These are phyloP conservation scores for Labeo catla DNA, from an alignment of 2,113 vertebrate species.

Conservation along the genomic window DNA sequence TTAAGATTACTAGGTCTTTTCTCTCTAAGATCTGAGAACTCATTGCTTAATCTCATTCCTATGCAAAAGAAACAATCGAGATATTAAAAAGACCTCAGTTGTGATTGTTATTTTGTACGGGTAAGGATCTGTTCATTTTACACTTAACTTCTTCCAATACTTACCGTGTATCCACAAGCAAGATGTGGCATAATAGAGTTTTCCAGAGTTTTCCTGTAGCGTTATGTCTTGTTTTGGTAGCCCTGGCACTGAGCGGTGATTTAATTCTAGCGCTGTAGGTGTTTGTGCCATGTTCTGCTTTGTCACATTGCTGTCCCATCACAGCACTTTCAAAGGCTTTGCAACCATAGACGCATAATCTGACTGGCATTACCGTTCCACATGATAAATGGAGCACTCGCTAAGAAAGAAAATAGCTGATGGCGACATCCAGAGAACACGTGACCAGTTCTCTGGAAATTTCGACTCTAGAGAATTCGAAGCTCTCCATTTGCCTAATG, in stretches of 20 bases:
- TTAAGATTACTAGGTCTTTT: neutral
- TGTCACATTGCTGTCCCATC: constrained; percentile 22
- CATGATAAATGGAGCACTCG: constrained; percentile 29
- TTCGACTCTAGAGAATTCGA: neutral
- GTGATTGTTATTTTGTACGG: neutral
- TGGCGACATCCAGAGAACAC: constrained; percentile 7
- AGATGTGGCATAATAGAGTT: neutral
- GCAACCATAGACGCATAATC: constrained; percentile 19
- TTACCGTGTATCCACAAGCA: neutral
- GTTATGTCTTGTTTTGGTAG: neutral
- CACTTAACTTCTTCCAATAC: neutral
- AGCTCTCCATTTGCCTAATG: neutral
- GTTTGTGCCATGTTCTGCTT: constrained; percentile 21
- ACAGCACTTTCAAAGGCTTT: constrained; percentile 29
- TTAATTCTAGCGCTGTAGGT: constrained; percentile 17
- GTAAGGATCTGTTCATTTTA: neutral
- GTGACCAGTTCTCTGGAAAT: constrained; percentile 9
- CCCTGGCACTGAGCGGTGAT: neutral
- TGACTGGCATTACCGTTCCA: constrained; percentile 30
- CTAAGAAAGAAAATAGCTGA: constrained; percentile 27
- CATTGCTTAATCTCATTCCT: neutral
- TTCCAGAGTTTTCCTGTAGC: neutral
- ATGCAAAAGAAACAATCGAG: neutral
- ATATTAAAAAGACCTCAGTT: neutral
- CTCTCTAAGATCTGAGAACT: neutral